Evolutionary conservation across 2,888 invertebrate genomes (phyloP).

Genomic region (Drosophila longiperda): DNA sequence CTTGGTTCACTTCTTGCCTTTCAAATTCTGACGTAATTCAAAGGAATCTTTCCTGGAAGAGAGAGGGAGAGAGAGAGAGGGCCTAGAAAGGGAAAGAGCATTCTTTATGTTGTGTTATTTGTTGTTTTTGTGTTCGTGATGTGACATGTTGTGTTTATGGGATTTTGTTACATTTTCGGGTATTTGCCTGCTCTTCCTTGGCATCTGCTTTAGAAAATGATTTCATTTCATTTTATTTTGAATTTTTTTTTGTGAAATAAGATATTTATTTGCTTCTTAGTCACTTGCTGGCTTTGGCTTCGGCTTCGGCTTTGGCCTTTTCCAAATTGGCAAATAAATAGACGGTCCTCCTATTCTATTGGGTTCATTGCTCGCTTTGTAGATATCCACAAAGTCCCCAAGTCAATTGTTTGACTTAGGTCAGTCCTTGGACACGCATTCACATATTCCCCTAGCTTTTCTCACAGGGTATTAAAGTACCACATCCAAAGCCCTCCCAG

Average conservation of each 20-base stretch:
- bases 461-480: conserved; percentile 38
- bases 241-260: conserved; percentile 70
- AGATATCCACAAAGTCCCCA: conserved; percentile 24
- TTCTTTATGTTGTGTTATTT: conserved; percentile 19
- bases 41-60: conserved; percentile 37
- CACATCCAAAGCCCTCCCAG: background rate
- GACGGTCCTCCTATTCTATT: conserved; percentile 30
- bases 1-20: conserved; percentile 29
- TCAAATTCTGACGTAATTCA: conserved; percentile 61
- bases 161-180: conserved; percentile 69
- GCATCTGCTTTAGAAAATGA: conserved; percentile 60
- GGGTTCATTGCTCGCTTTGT: conserved; percentile 33
- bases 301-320: conserved; percentile 48
- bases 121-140: conserved; percentile 39
- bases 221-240: conserved; percentile 72
- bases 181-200: conserved; percentile 13
- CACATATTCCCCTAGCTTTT: conserved; percentile 33
- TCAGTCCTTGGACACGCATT: conserved; percentile 49
- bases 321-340: conserved; percentile 79
- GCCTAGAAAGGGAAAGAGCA: background rate
- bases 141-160: conserved; percentile 81
- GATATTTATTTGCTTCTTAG: conserved; percentile 80
- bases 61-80: background rate
- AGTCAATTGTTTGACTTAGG: conserved; percentile 51
- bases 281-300: conserved; percentile 22